Evolutionary conservation across 2,888 invertebrate genomes (phyloP), one percentile per base, ranked within the genome.

Genomic region (Ormia ochracea): DNA sequence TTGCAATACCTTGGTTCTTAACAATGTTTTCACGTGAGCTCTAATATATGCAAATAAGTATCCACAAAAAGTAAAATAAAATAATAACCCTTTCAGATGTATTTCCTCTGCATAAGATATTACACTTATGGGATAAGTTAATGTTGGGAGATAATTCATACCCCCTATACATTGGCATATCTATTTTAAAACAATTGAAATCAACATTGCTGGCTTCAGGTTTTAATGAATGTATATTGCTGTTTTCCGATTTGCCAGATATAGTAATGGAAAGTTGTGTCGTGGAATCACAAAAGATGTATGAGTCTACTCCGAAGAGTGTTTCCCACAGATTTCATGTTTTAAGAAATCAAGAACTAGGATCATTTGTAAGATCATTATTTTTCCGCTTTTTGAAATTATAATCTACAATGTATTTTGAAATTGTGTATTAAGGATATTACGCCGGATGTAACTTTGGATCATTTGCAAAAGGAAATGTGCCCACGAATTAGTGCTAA

Each of bases 191-290:
- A 68, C 98, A 99, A 88, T 90, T 99, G 26, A 91, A 96, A 66
- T 94, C 94, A 82, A 94, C 96, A 0, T 90, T 98, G 6, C 91
- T 99, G 3, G 92, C 93, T 5, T 97, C 96, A 0, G 98, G 98
- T 9, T 99, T 99, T 90, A 99, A 99, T 89, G 99, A 99, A 88
- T 99, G 99, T 87, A 99, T 99, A 84, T 91, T 99, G 41, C 91
- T 99, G 21, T 99, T 99, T 90, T 98, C 98, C n/a, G 99, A 99
- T 91, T 92, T 99, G 86, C 99, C 99, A 58, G 98, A 98, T 90
- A 96, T 98, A 77, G 97, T 98, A 84, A 98, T 98, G 85, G 97
- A 98, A 86, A 93, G 94, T 83, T 97, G 97, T 90, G 97, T 98
- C 0, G 93, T 93, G 86, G 95, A 96, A 88, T 97, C 98, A 0